Evolutionary conservation across 1,140 invertebrate species (phyloP).

Genomic region (Diabrotica virgifera): DNA sequence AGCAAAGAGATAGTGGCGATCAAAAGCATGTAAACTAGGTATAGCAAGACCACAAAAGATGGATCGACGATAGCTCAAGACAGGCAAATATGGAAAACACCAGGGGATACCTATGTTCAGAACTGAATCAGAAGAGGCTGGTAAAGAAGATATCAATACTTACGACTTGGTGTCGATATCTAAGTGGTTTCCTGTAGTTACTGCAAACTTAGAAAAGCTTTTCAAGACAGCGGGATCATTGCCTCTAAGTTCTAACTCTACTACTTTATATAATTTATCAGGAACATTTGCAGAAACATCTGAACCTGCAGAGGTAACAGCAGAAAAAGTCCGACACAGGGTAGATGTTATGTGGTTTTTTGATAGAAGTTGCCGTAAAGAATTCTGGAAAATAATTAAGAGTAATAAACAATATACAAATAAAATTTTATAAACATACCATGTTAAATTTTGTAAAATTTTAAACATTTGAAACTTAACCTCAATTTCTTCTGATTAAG

Average conservation of each 20-base stretch:
- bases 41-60: too few relatives aligned
- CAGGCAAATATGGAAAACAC: too few relatives aligned
- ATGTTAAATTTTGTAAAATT: too few relatives aligned
- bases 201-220: constrained; percentile 85
- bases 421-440: too few relatives aligned
- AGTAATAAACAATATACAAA: background rate
- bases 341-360: background rate
- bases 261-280: constrained; percentile 77
- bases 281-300: constrained; percentile 42
- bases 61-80: too few relatives aligned
- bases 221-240: constrained; percentile 83
- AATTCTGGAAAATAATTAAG: background rate
- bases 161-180: constrained; percentile 71
- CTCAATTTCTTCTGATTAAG: too few relatives aligned
- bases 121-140: too few relatives aligned
- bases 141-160: constrained; percentile 54
- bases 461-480: too few relatives aligned
- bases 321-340: background rate
- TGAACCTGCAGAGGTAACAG: background rate
- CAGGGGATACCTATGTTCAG: too few relatives aligned
- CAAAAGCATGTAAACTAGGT: too few relatives aligned
- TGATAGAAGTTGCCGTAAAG: background rate
- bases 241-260: constrained; percentile 85
- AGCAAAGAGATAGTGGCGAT: too few relatives aligned
- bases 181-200: constrained; percentile 74